phyloP scores from a whole-genome alignment of 2,797 vertebrate genomes.

The Loriculus beryllinus region DNA sequence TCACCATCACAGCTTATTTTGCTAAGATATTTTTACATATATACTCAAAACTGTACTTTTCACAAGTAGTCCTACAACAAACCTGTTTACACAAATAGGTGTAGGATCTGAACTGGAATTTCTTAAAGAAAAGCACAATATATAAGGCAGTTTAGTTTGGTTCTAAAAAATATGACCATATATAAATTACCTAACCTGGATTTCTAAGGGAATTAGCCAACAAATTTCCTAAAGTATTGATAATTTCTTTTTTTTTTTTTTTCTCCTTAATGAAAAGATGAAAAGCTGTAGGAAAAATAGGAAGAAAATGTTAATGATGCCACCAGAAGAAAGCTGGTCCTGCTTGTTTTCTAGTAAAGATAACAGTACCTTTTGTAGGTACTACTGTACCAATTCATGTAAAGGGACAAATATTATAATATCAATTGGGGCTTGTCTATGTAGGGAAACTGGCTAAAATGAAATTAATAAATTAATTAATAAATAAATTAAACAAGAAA shows the following conservation, averaged over 20 bases:
- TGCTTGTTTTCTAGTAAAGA: neutral
- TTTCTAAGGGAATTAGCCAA: constrained; percentile 11
- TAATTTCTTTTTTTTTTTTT: neutral
- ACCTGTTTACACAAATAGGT: neutral
- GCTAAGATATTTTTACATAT: neutral
- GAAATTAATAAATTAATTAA: neutral
- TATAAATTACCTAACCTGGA: neutral
- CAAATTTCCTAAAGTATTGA: neutral
- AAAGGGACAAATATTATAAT: neutral
- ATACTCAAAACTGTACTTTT: neutral
- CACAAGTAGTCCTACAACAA: neutral
- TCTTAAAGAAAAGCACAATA: neutral
- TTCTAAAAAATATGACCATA: neutral
- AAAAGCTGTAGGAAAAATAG: neutral
- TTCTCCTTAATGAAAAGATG: constrained; percentile 7
- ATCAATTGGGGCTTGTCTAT: neutral
- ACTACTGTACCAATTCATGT: neutral
- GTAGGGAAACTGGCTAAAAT: neutral
- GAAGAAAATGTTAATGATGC: neutral
- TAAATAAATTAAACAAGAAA: neutral
- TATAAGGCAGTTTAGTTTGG: neutral
- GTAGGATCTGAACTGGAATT: neutral
- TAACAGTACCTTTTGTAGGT: neutral
- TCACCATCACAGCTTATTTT: neutral
- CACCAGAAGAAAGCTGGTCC: neutral